Evolutionary conservation across 2,113 vertebrate genomes (phyloP), one percentile per base, ranked within the genome.

Genomic region (Corythornis cristatus): DNA sequence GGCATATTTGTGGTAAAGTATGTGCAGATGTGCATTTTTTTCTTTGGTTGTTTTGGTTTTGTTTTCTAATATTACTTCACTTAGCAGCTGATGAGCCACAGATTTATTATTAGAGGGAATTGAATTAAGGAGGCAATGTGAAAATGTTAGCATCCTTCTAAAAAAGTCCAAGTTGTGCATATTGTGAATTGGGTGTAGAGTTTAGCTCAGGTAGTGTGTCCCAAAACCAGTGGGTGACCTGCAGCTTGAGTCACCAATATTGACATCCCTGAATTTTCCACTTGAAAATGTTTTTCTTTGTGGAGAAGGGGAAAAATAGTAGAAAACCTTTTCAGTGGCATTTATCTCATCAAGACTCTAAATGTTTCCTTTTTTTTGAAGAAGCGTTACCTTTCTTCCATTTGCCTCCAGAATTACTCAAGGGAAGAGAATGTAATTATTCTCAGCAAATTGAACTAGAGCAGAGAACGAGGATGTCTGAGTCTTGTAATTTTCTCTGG

Each of bases 371-470:
- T 31, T 65, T 37, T 89, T 89, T 33, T 72, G 31, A 89, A 66
- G 74, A 79, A 62, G 46, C 65, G 58, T 83, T 96, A 73, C 78
- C 62, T 89, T 89, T 82, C 78, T 84, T 82, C 57, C 62, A 20
- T 79, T 91, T 85, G 58, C 62, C 43, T 95, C 46, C 21, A 33
- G 5, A 89, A 71, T 89, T 89, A 79, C 85, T 62, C 88, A 51
- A 51, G 82, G 90, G 90, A 93, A 85, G 71, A 91, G 51, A 93
- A 83, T 85, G 71, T 93, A 95, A 93, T 95, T 93, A 91, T 83
- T 93, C 61, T 85, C 64, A 91, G 84, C 60, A 93, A 95, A 84
- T 58, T 93, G 89, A 94, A 84, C 62, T 40, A 92, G 60, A 81
- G 53, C 23, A 90, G 61, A 90, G 75, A 78, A 92, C 26, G 40